phyloP scores from a whole-genome alignment of 2,113 vertebrate genomes.

The Nanorana parkeri region DNA sequence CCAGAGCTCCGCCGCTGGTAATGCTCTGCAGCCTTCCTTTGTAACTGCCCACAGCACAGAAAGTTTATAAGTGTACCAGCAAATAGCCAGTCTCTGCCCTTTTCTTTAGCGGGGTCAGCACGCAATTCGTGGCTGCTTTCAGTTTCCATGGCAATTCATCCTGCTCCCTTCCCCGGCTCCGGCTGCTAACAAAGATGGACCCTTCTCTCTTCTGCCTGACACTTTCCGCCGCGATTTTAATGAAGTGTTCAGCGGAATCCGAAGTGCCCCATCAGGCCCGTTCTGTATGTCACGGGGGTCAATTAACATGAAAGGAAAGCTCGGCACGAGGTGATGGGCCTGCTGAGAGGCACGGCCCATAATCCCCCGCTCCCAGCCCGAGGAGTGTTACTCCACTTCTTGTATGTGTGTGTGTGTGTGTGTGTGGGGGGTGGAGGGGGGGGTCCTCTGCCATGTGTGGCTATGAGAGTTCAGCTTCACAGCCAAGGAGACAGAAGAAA shows the following conservation, averaged over 20 bases:
- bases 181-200: constrained; percentile 37
- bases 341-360: not conserved
- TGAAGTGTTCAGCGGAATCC: constrained; percentile 48
- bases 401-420: too few relatives aligned
- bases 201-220: constrained; percentile 11
- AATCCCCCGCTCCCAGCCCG: not conserved
- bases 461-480: too few relatives aligned
- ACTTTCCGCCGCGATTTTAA: constrained; percentile 49
- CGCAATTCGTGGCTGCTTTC: constrained; percentile 35
- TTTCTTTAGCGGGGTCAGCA: constrained; percentile 39
- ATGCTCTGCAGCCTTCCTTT: not conserved
- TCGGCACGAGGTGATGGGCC: not conserved
- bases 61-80: constrained; percentile 31
- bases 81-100: constrained; percentile 39
- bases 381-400: not conserved
- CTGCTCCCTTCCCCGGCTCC: not conserved
- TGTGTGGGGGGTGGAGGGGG: too few relatives aligned
- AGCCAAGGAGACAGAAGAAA: too few relatives aligned
- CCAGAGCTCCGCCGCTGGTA: not conserved
- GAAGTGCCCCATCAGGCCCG: constrained; percentile 12
- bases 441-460: not conserved
- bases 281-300: constrained; percentile 18
- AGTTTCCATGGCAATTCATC: constrained; percentile 54
- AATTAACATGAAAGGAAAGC: constrained; percentile 45
- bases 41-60: constrained; percentile 13